Conservation (phyloP, 2,797 vertebrate genomes). For the Sebastes minor region DNA sequence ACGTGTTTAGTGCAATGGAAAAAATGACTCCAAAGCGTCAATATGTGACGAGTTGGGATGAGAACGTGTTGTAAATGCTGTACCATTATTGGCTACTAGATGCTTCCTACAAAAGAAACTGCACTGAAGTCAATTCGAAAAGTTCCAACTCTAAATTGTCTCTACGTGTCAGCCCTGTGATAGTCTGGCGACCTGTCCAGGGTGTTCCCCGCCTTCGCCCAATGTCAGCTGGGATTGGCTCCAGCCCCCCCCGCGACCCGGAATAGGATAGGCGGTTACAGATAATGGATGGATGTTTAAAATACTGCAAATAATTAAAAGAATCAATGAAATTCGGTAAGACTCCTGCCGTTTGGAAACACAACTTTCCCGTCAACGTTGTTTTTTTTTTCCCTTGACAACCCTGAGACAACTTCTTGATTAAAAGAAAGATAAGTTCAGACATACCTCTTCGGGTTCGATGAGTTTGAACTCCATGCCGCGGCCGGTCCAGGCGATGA, state of each 20-base stretch:
- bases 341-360: neutral
- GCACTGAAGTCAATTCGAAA: neutral
- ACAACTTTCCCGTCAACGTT: neutral
- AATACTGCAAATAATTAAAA: neutral
- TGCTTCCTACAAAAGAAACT: neutral
- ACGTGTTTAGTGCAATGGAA: too few relatives aligned
- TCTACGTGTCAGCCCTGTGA: too few relatives aligned
- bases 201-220: fast-evolving
- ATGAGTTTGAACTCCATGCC: conserved; percentile 99
- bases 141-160: neutral
- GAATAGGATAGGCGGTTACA: too few relatives aligned
- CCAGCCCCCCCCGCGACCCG: too few relatives aligned
- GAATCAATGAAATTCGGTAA: neutral
- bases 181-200: too few relatives aligned
- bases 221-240: too few relatives aligned
- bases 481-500: conserved; percentile 98
- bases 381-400: too few relatives aligned
- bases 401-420: neutral
- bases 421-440: neutral
- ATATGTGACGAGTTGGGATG: too few relatives aligned
- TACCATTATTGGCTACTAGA: too few relatives aligned
- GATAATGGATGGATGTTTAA: neutral
- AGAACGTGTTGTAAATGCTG: too few relatives aligned
- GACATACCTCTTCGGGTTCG: conserved; percentile 93
- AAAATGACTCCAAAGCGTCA: too few relatives aligned